These are phyloP conservation scores for Drosophila arizonae DNA, from an alignment of 1,140 invertebrate genomes.

Conservation along the genomic window DNA sequence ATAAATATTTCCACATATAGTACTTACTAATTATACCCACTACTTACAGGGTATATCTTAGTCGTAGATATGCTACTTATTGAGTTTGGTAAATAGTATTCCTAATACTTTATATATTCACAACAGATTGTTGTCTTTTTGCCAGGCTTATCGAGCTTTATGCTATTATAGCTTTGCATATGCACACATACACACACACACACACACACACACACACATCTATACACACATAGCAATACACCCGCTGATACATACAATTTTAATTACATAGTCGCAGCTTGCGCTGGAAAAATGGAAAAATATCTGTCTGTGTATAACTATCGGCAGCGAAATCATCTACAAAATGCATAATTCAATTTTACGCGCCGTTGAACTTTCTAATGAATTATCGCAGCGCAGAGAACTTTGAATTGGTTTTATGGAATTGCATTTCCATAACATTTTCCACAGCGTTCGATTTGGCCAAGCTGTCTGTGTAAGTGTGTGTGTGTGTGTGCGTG, in stretches of 20 bases:
- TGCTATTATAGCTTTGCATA: not conserved
- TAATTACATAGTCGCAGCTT: slow-evolving; percentile 29
- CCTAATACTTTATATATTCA: no score
- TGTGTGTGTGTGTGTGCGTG: slow-evolving; percentile 31
- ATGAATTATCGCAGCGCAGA: slow-evolving; percentile 64
- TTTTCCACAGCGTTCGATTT: slow-evolving; percentile 53
- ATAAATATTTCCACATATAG: no score
- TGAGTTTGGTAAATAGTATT: not conserved
- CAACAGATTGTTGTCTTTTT: slow-evolving; percentile 12
- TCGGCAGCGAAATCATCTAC: slow-evolving; percentile 48
- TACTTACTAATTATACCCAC: no score
- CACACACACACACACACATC: not conserved
- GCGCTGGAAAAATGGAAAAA: slow-evolving; percentile 27
- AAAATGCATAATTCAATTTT: slow-evolving; percentile 68
- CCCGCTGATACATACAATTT: slow-evolving; percentile 13
- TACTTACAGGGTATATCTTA: not conserved
- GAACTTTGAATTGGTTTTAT: slow-evolving; percentile 55
- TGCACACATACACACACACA: not conserved
- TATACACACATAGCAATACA: not conserved
- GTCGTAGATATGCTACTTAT: not conserved
- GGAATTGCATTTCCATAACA: slow-evolving; percentile 62
- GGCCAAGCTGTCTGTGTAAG: slow-evolving; percentile 24
- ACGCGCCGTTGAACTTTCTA: slow-evolving; percentile 70
- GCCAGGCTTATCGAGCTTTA: not conserved
- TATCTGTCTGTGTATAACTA: not conserved